phyloP scores from a whole-genome alignment of 2,888 invertebrate species.

The Trissoscelio sp. region DNA sequence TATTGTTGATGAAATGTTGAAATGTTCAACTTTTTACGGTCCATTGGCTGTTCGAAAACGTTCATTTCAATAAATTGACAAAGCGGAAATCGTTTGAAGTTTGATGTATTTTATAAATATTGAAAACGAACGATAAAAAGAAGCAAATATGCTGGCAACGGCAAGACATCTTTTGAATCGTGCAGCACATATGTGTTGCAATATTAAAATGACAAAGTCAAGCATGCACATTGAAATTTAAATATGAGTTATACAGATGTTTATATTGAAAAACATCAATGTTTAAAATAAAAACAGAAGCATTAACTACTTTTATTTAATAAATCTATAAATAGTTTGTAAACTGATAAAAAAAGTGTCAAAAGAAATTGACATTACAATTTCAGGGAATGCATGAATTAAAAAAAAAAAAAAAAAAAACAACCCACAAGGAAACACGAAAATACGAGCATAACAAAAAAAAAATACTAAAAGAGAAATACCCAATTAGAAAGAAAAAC shows the following conservation, averaged over 20 bases:
- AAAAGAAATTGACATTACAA: no score
- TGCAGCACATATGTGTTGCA: slow-evolving; percentile 28
- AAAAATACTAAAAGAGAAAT: background rate
- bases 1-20: background rate
- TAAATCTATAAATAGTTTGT: no score
- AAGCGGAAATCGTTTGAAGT: slow-evolving; percentile 22
- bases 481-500: background rate
- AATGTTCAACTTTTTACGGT: background rate
- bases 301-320: no score
- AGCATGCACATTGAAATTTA: slow-evolving; percentile 10
- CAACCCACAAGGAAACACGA: no score
- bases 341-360: no score
- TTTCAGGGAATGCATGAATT: no score
- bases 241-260: background rate
- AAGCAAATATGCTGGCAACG: slow-evolving; percentile 41
- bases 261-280: no score
- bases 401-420: no score
- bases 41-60: slow-evolving; percentile 14
- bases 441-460: background rate
- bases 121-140: background rate
- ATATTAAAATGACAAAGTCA: slow-evolving; percentile 22
- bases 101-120: slow-evolving; percentile 9
- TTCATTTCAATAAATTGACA: slow-evolving; percentile 25
- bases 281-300: no score
- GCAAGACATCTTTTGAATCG: slow-evolving; percentile 42